A percentile compares a stretch with the other conserved stretches of the same genome.
phyloP scores from a whole-genome alignment of 2,113 vertebrate genomes.

The Caracal caracal region DNA sequence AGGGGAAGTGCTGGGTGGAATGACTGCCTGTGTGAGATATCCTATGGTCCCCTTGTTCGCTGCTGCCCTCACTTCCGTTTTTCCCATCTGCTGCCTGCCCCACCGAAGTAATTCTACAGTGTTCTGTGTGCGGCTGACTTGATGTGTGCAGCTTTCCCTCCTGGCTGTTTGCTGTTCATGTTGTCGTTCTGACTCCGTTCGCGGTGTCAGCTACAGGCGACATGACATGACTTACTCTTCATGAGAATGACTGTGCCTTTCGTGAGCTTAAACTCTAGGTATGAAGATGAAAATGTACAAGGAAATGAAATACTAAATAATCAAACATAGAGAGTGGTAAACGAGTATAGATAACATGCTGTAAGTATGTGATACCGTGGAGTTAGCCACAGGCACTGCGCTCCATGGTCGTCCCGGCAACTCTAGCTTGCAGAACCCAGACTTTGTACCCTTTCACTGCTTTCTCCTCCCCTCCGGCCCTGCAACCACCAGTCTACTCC shows the following conservation, averaged over 20 bases:
- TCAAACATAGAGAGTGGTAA: background rate
- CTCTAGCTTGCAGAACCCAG: too few species aligned
- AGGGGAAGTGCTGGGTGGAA: too few species aligned
- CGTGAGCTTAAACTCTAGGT: background rate
- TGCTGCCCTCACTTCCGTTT: fast-evolving
- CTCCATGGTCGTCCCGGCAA: too few species aligned
- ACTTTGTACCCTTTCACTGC: background rate
- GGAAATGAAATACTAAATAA: background rate
- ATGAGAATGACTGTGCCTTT: background rate
- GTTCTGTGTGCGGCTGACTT: background rate
- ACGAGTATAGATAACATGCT: background rate
- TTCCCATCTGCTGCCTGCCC: background rate
- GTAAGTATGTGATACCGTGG: too few species aligned
- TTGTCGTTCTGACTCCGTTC: background rate
- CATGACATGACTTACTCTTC: background rate
- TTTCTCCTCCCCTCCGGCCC: background rate
- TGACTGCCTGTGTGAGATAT: background rate
- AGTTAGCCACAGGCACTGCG: too few species aligned
- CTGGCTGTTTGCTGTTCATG: background rate
- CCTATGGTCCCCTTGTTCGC: too few species aligned
- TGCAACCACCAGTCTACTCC: too few species aligned
- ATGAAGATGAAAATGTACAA: background rate
- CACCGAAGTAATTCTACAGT: fast-evolving
- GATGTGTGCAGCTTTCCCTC: background rate
- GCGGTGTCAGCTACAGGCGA: background rate